Evolutionary conservation across 2,888 invertebrate species (phyloP).

Genomic region (Entomobrya proxima): DNA sequence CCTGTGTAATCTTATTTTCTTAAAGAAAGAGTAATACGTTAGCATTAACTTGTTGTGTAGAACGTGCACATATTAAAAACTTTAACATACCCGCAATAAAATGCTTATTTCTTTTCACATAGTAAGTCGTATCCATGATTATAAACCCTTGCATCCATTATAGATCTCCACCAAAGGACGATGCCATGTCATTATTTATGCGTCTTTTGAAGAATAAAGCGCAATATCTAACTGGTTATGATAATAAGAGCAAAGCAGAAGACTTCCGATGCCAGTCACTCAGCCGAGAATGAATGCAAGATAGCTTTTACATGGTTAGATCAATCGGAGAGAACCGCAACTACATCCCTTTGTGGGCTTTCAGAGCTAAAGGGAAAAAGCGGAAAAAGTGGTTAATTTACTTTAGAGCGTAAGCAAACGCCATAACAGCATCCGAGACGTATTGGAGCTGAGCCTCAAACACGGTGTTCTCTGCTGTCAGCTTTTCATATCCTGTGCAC

Average conservation of each 20-base stretch:
- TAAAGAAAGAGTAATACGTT: too few relatives aligned
- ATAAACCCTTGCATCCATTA: too few relatives aligned
- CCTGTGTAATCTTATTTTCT: too few relatives aligned
- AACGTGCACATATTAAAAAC: too few relatives aligned
- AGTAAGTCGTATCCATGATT: too few relatives aligned
- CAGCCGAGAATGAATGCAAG: conserved; percentile 45
- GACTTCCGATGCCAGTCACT: conserved; percentile 45
- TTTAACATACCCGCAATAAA: too few relatives aligned
- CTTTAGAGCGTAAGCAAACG: conserved; percentile 90
- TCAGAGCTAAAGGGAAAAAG: conserved; percentile 34
- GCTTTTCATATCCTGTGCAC: conserved; percentile 88
- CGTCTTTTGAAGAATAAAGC: not conserved
- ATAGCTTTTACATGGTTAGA: conserved; percentile 26
- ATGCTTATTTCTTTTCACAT: too few relatives aligned
- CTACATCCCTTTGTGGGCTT: not conserved
- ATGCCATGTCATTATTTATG: not conserved
- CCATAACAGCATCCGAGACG: conserved; percentile 96
- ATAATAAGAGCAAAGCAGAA: not conserved
- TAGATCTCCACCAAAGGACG: too few relatives aligned
- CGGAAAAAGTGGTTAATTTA: conserved; percentile 65
- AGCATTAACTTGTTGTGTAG: too few relatives aligned
- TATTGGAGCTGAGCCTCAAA: conserved; percentile 97
- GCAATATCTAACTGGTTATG: not conserved
- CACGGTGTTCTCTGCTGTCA: conserved; percentile 86
- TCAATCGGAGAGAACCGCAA: conserved; percentile 32